A percentile compares a stretch with the other conserved stretches of the same genome.
These are phyloP conservation scores for Boleophthalmus pectinirostris DNA, from an alignment of 2,113 vertebrate genomes.

Conservation along the genomic window DNA sequence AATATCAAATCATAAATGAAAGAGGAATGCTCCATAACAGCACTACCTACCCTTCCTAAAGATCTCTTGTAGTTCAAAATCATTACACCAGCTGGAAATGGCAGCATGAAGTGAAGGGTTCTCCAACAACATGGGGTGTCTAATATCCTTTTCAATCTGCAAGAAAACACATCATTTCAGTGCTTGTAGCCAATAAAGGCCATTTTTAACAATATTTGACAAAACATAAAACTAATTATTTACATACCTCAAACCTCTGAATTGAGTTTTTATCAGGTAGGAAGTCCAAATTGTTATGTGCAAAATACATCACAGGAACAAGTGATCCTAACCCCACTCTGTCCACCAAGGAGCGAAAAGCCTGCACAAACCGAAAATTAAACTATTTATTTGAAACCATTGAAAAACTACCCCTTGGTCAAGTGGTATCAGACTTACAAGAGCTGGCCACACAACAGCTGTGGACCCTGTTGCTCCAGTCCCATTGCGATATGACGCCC, in stretches of 20 bases:
- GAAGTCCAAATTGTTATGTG: conserved; percentile 87
- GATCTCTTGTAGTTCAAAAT: conserved; percentile 96
- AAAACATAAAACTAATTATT: neutral
- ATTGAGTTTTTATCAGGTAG: conserved; percentile 86
- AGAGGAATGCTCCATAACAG: neutral
- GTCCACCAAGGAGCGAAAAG: conserved; percentile 85
- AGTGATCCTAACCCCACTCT: conserved; percentile 89
- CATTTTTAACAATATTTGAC: neutral
- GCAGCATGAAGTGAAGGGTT: conserved; percentile 85
- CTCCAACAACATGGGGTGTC: conserved; percentile 86
- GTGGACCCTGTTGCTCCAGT: conserved; percentile 75
- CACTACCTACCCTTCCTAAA: conserved; percentile 88
- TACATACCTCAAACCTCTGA: conserved; percentile 90
- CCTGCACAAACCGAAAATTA: conserved; percentile 46
- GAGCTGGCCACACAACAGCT: conserved; percentile 86
- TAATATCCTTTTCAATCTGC: conserved; percentile 88
- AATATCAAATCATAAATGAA: neutral
- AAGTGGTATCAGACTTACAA: conserved; percentile 79
- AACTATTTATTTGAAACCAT: neutral
- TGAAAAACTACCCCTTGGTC: neutral
- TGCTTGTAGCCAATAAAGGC: neutral
- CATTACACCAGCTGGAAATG: conserved; percentile 86
- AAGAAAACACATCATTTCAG: conserved; percentile 38
- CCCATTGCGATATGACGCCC: conserved; percentile 84
- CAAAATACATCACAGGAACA: conserved; percentile 93